These are phyloP conservation scores for Mamestra configurata DNA, from an alignment of 1,140 invertebrate genomes.

Conservation along the genomic window DNA sequence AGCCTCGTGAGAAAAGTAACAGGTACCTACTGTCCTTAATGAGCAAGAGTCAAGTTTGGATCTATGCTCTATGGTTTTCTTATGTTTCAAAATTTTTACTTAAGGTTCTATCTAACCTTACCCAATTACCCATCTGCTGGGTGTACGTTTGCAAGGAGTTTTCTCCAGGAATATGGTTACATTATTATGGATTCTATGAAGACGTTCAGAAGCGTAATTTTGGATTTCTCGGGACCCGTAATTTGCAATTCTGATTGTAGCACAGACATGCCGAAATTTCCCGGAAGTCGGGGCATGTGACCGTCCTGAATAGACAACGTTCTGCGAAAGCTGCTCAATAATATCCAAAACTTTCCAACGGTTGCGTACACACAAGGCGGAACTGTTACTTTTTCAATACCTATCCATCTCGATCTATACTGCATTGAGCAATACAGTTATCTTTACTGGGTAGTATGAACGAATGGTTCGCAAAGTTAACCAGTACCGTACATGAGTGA, in stretches of 20 bases:
- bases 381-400: not conserved
- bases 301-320: constrained; percentile 6
- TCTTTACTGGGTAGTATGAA: not conserved
- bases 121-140: too few relatives aligned
- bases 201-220: constrained; percentile 8
- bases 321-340: constrained; percentile 9
- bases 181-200: not conserved
- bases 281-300: constrained; percentile 9
- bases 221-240: constrained; percentile 11
- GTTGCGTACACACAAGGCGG: not conserved
- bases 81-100: too few relatives aligned
- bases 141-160: not conserved
- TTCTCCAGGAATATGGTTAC: not conserved
- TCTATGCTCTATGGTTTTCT: too few relatives aligned
- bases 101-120: too few relatives aligned
- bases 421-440: constrained; percentile 2
- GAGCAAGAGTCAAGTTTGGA: too few relatives aligned
- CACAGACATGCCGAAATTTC: constrained; percentile 21
- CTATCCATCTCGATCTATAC: not conserved
- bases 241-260: constrained; percentile 34
- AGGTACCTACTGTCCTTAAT: too few relatives aligned
- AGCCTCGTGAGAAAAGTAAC: too few relatives aligned
- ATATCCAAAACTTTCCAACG: not conserved
- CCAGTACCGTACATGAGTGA: constrained; percentile 35
- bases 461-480: constrained; percentile 5